Evolutionary conservation across 2,888 invertebrate genomes (phyloP).

Genomic region (Galerucella pusilla): DNA sequence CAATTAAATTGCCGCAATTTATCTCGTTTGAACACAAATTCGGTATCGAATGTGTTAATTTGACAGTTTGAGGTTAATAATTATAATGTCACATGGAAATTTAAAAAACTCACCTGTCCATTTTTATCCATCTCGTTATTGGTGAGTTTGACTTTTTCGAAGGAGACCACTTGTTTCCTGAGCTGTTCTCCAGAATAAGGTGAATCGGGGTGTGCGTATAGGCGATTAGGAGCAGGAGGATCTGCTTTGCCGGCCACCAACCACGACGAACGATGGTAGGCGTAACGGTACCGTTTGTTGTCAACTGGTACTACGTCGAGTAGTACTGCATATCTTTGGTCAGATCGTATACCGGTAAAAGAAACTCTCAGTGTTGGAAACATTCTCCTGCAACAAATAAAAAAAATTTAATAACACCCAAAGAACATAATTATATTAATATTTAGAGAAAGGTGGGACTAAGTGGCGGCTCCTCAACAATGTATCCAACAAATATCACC

Average conservation of each 20-base stretch:
- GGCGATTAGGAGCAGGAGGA: constrained; percentile 77
- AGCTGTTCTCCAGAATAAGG: constrained; percentile 85
- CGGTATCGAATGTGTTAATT: background rate
- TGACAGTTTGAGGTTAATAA: background rate
- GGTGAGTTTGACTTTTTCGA: constrained; percentile 86
- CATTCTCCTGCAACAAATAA: constrained; percentile 76
- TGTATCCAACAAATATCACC: too few relatives aligned
- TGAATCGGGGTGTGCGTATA: constrained; percentile 83
- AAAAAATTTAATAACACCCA: background rate
- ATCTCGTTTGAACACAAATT: background rate
- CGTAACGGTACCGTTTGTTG: constrained; percentile 82
- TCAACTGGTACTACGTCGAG: constrained; percentile 86
- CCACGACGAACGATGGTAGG: constrained; percentile 86
- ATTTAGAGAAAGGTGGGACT: background rate
- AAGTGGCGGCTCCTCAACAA: too few relatives aligned
- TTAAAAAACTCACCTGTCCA: constrained; percentile 72
- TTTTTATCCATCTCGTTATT: constrained; percentile 86
- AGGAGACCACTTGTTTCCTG: constrained; percentile 81
- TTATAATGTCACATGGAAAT: background rate
- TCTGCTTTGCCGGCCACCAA: constrained; percentile 85
- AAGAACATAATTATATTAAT: background rate
- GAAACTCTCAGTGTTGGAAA: constrained; percentile 83
- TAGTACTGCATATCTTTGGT: constrained; percentile 77
- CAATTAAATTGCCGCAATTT: background rate
- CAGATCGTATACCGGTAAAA: constrained; percentile 75